These are phyloP conservation scores for Papilio polytes DNA, from an alignment of 1,140 invertebrate genomes.

Conservation along the genomic window DNA sequence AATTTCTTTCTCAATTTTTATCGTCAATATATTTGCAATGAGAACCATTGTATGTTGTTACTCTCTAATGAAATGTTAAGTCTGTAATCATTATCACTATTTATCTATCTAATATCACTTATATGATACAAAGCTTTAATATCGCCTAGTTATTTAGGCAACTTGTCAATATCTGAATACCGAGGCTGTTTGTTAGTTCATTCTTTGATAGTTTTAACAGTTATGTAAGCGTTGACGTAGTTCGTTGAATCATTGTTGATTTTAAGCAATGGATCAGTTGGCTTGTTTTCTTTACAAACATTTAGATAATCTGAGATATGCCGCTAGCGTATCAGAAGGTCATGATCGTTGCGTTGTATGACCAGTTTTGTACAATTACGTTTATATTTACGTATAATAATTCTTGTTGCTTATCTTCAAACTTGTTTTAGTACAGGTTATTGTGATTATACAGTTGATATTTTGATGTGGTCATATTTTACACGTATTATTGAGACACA, in stretches of 20 bases:
- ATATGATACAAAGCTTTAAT: too few species aligned
- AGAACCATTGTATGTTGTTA: not conserved
- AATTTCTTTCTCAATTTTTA: not conserved
- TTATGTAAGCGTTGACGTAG: conserved; percentile 16
- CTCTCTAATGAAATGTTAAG: too few species aligned
- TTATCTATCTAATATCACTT: too few species aligned
- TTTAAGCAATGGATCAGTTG: conserved; percentile 53
- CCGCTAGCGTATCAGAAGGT: conserved; percentile 28
- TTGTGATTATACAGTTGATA: not conserved
- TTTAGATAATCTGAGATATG: conserved; percentile 22
- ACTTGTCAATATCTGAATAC: not conserved
- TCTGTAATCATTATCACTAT: too few species aligned
- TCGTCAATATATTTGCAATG: not conserved
- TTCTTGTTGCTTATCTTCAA: conserved; percentile 4
- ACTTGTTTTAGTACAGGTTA: conserved; percentile 4
- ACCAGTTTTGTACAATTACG: conserved; percentile 19
- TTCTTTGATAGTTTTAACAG: not conserved
- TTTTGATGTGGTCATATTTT: not conserved
- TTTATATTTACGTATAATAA: conserved; percentile 9
- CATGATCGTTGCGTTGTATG: conserved; percentile 10
- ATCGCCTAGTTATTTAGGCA: too few species aligned
- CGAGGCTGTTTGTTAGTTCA: not conserved
- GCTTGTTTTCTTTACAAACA: conserved; percentile 54
- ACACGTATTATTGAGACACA: too few species aligned
- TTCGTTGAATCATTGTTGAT: conserved; percentile 59